Evolutionary conservation across 2,797 vertebrate species (phyloP).

Genomic region (Sebastes miniatus): DNA sequence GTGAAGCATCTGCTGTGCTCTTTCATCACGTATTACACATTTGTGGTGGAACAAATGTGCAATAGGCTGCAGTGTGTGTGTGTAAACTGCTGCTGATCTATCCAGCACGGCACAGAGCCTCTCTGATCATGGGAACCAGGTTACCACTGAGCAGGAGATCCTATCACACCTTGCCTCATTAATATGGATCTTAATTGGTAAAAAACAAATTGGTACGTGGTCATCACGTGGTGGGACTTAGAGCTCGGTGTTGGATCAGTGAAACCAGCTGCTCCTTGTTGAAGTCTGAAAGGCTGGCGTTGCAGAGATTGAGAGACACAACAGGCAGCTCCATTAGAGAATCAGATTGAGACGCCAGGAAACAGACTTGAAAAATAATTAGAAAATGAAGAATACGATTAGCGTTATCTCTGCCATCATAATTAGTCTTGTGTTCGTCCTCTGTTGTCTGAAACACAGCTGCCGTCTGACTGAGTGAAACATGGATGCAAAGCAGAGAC

Average conservation of each 20-base stretch:
- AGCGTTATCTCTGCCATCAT: neutral
- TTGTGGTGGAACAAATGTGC: neutral
- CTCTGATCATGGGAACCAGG: neutral
- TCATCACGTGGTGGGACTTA: neutral
- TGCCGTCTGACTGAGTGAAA: neutral
- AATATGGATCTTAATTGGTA: neutral
- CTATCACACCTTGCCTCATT: neutral
- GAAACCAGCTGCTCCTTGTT: neutral
- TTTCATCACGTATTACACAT: neutral
- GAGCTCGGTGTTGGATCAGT: neutral
- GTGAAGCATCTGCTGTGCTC: neutral
- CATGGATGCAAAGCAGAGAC: neutral
- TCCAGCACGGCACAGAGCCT: neutral
- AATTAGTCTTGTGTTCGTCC: neutral
- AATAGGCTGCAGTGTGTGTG: neutral
- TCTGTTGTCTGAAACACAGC: constrained; percentile 11
- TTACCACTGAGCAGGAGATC: neutral
- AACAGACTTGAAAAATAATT: constrained; percentile 22
- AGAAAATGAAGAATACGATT: constrained; percentile 13
- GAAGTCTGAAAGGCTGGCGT: neutral
- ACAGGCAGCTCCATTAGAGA: neutral
- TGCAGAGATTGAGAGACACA: neutral
- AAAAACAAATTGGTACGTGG: neutral
- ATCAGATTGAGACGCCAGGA: constrained; percentile 13
- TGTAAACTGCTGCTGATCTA: neutral